Conservation (phyloP, 2,113 vertebrate species). For the Zosterops lateralis region DNA sequence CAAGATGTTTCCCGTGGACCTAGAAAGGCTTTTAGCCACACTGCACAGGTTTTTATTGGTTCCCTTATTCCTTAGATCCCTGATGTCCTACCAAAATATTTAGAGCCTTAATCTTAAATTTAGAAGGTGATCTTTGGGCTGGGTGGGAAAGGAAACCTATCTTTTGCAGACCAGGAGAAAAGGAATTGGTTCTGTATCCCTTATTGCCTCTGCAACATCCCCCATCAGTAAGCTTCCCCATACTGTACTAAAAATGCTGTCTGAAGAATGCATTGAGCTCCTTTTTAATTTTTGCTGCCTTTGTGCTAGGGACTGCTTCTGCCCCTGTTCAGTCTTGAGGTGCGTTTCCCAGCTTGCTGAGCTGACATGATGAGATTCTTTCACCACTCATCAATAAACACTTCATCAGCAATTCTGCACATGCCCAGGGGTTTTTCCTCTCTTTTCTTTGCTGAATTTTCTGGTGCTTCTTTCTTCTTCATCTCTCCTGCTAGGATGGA, state of each 20-base stretch:
- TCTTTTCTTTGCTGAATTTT: conserved; percentile 19
- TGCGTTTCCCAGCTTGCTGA: conserved; percentile 15
- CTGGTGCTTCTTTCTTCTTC: not conserved
- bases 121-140: not conserved
- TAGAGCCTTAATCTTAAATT: not conserved
- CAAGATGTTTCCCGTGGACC: not conserved
- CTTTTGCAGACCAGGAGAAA: not conserved
- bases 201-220: not conserved
- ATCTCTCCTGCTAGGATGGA: not conserved
- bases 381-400: conserved; percentile 26
- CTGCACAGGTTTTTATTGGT: not conserved
- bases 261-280: not conserved
- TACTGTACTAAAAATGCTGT: not conserved
- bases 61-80: not conserved
- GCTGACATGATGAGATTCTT: conserved; percentile 8
- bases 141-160: accelerated
- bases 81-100: not conserved
- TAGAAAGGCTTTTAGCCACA: not conserved
- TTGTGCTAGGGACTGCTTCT: not conserved
- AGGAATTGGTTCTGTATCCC: not conserved
- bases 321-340: conserved; percentile 18
- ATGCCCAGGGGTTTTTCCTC: not conserved
- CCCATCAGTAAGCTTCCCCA: not conserved
- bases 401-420: conserved; percentile 48
- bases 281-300: not conserved